A percentile compares a stretch with the other conserved stretches of the same genome.
Evolutionary conservation across 2,113 vertebrate genomes (phyloP).

Genomic region (Gasterosteus aculeatus): DNA sequence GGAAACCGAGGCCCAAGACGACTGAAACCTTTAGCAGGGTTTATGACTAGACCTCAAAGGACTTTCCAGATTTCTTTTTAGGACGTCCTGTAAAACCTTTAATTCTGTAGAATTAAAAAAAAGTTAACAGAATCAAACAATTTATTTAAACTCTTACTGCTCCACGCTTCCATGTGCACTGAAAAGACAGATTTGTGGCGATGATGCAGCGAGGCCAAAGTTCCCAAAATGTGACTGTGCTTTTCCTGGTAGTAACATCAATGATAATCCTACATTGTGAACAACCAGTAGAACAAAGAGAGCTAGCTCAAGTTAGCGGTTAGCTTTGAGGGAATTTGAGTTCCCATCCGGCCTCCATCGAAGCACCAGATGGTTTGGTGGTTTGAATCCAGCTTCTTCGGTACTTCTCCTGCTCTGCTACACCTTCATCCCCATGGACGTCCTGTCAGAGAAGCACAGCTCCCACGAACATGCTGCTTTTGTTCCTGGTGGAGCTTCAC

Average conservation of each 20-base stretch:
- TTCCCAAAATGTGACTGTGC: too few species aligned
- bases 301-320: background rate
- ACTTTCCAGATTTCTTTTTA: background rate
- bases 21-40: background rate
- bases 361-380: background rate
- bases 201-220: background rate
- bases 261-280: too few species aligned
- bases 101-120: background rate
- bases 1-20: background rate
- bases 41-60: background rate
- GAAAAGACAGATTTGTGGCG: background rate
- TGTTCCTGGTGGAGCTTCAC: background rate
- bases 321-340: background rate
- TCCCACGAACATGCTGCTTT: background rate
- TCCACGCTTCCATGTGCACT: background rate
- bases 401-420: background rate
- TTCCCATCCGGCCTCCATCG: background rate
- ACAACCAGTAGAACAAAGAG: background rate
- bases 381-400: constrained; percentile 7
- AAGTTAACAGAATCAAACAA: too few species aligned
- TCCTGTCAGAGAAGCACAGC: too few species aligned
- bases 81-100: too few species aligned
- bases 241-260: too few species aligned
- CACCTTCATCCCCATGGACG: background rate
- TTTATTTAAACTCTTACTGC: background rate